These are phyloP conservation scores for Grammomys dolichurus DNA, from an alignment of 2,113 vertebrate species.

Conservation along the genomic window DNA sequence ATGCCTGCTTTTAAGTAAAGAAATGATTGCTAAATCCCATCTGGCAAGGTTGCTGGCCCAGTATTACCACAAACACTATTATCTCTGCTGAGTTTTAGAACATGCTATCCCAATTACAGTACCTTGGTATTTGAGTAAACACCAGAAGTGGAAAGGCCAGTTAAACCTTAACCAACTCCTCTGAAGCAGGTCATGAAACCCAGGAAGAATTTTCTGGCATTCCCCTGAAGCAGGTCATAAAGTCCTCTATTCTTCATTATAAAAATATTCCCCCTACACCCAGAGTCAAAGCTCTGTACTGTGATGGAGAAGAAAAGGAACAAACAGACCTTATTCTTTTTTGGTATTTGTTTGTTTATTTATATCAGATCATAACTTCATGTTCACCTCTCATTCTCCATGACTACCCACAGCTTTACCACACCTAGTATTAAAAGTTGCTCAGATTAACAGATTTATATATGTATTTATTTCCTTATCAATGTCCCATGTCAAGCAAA, in stretches of 20 bases:
- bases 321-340: not conserved
- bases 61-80: not conserved
- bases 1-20: not conserved
- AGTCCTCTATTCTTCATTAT: not conserved
- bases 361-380: not conserved
- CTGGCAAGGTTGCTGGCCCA: not conserved
- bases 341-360: not conserved
- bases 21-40: not conserved
- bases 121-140: not conserved
- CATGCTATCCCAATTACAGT: not conserved
- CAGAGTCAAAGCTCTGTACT: not conserved
- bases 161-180: not conserved
- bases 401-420: not conserved
- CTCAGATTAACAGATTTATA: not conserved
- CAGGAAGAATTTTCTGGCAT: not conserved
- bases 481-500: not conserved
- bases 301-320: not conserved
- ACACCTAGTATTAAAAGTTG: not conserved
- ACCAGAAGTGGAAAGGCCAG: not conserved
- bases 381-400: not conserved
- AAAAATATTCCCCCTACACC: fast-evolving
- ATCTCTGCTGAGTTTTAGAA: not conserved
- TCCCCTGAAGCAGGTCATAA: not conserved
- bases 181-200: not conserved
- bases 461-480: not conserved